phyloP scores from a whole-genome alignment of 2,888 invertebrate genomes.

The Urechis unicinctus region DNA sequence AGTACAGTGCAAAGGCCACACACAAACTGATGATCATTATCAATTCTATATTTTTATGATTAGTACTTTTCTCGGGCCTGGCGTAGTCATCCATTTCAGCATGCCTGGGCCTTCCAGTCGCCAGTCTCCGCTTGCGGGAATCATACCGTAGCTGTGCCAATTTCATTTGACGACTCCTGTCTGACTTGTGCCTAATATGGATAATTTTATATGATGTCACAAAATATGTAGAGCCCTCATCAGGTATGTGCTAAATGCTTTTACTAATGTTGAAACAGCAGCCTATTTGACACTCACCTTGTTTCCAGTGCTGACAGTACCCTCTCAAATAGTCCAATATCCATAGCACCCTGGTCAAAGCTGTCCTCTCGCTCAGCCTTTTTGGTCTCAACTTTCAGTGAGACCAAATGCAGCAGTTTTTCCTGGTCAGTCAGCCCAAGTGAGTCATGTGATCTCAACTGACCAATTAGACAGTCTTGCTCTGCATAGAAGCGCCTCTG shows the following conservation, averaged over 20 bases:
- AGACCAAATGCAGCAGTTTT: constrained; percentile 13
- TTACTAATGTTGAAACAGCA: too few relatives aligned
- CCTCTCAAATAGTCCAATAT: constrained; percentile 36
- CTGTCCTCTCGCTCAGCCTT: constrained; percentile 28
- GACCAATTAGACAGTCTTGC: constrained; percentile 30
- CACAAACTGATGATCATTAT: too few relatives aligned
- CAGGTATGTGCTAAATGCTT: too few relatives aligned
- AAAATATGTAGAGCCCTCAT: too few relatives aligned
- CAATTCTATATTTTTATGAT: not conserved
- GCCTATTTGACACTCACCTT: constrained; percentile 21
- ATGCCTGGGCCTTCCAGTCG: not conserved
- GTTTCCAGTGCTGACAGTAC: constrained; percentile 21
- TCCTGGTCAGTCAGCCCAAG: not conserved
- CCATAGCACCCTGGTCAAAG: constrained; percentile 31
- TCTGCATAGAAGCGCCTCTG: constrained; percentile 32
- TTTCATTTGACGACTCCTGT: constrained; percentile 26
- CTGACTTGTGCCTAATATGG: constrained; percentile 26
- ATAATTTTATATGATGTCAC: too few relatives aligned
- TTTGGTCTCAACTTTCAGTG: constrained; percentile 29
- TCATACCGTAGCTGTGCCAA: constrained; percentile 29
- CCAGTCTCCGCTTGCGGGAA: constrained; percentile 20
- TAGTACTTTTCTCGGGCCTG: constrained; percentile 11
- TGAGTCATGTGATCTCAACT: constrained; percentile 26
- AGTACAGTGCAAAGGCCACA: too few relatives aligned
- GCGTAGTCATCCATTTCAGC: constrained; percentile 11